These are phyloP conservation scores for Spinus pinus DNA, from an alignment of 2,797 vertebrate genomes.

Conservation along the genomic window DNA sequence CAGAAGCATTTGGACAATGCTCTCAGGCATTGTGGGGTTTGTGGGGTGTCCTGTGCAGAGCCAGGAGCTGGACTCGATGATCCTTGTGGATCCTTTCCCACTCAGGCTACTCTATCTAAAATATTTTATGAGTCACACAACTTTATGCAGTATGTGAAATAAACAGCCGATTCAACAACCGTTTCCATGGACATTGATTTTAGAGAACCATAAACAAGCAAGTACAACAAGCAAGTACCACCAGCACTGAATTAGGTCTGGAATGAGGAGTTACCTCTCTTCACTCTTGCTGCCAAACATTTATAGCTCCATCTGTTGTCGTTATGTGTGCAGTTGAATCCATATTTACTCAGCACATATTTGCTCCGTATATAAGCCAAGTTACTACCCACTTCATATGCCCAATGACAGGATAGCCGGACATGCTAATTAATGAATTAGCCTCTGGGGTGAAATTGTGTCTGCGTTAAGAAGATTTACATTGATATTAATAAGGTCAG, in stretches of 20 bases:
- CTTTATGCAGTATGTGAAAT: background rate
- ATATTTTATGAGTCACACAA: background rate
- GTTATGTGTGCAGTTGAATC: background rate
- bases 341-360: background rate
- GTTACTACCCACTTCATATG: background rate
- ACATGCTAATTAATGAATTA: slow-evolving; percentile 36
- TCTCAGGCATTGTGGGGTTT: background rate
- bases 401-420: background rate
- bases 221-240: background rate
- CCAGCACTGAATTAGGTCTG: background rate
- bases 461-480: background rate
- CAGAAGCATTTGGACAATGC: background rate
- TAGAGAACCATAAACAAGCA: background rate
- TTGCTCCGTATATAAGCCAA: background rate
- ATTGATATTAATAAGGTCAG: slow-evolving; percentile 26
- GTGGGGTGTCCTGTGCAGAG: background rate
- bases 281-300: background rate
- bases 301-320: background rate
- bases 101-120: background rate
- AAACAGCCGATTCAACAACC: background rate
- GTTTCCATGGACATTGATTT: background rate
- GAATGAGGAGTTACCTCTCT: background rate
- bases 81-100: background rate
- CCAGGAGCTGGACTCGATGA: background rate
- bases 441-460: slow-evolving; percentile 42